Percentiles rank a stretch among this genome's conserved stretches.
Evolutionary conservation across 2,888 invertebrate species (phyloP).

Genomic region (Antheraea yamamai): DNA sequence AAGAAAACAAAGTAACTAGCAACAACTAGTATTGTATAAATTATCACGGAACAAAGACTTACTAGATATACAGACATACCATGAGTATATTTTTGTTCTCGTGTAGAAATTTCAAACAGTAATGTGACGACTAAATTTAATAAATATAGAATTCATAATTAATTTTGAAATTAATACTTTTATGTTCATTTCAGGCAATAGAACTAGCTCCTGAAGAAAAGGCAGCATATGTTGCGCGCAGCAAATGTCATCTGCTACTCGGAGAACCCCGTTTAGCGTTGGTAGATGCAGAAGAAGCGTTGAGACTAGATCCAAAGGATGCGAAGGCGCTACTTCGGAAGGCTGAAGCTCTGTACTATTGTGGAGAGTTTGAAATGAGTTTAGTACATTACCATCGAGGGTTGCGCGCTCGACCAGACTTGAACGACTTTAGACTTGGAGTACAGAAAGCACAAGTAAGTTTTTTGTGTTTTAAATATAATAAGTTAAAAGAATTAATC

Average conservation of each 20-base stretch:
- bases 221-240: constrained; percentile 92
- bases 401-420: constrained; percentile 90
- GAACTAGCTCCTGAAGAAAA: constrained; percentile 93
- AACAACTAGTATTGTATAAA: no score
- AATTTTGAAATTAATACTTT: not conserved
- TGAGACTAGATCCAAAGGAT: constrained; percentile 87
- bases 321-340: constrained; percentile 88
- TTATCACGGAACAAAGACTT: no score
- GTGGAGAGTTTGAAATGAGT: constrained; percentile 96
- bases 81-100: no score
- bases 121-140: not conserved
- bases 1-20: no score
- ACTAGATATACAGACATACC: no score
- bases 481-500: no score
- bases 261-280: constrained; percentile 93
- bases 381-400: constrained; percentile 96
- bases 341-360: constrained; percentile 94
- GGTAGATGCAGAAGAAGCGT: constrained; percentile 91
- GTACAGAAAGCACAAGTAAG: constrained; percentile 92
- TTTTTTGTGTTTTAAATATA: not conserved
- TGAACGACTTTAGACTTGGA: constrained; percentile 88
- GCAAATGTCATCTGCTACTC: constrained; percentile 92
- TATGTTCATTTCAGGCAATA: constrained; percentile 86
- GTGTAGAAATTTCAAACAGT: not conserved
- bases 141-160: not conserved